These are phyloP conservation scores for Ramphastos sulfuratus DNA, from an alignment of 2,113 vertebrate species.

Conservation along the genomic window DNA sequence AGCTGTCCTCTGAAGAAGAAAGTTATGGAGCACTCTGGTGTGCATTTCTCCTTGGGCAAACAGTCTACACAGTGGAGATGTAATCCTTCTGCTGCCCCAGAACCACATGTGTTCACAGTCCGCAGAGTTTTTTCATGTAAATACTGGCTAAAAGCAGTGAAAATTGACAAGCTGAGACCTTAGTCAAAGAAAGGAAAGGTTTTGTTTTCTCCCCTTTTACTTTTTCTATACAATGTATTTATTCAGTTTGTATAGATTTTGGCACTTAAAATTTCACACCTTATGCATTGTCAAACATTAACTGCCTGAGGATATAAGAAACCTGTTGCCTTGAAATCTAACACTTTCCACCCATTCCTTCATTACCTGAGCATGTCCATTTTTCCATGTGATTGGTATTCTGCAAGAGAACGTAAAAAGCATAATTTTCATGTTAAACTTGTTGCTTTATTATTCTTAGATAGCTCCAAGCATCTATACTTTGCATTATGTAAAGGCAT, in stretches of 20 bases:
- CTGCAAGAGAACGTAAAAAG: neutral
- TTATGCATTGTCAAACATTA: neutral
- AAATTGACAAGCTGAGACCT: neutral
- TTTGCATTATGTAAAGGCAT: neutral
- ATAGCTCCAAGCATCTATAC: neutral
- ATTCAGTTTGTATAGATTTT: neutral
- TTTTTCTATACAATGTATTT: neutral
- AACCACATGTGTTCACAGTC: neutral
- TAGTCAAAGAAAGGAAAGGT: neutral
- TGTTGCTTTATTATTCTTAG: neutral
- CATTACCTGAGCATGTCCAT: rapidly evolving
- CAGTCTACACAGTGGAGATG: neutral
- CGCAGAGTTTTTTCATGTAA: neutral
- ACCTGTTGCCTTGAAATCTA: neutral
- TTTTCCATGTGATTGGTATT: neutral
- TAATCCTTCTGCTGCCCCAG: neutral
- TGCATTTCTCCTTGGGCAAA: neutral
- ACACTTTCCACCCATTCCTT: neutral
- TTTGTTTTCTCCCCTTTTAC: neutral
- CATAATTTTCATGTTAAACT: neutral
- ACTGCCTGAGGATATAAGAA: neutral
- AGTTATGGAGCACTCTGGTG: neutral
- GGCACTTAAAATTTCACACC: neutral
- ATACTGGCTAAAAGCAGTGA: neutral
- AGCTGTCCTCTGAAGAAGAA: neutral